phyloP scores from a whole-genome alignment of 2,888 invertebrate genomes.

The Strigamia transsilvanica region DNA sequence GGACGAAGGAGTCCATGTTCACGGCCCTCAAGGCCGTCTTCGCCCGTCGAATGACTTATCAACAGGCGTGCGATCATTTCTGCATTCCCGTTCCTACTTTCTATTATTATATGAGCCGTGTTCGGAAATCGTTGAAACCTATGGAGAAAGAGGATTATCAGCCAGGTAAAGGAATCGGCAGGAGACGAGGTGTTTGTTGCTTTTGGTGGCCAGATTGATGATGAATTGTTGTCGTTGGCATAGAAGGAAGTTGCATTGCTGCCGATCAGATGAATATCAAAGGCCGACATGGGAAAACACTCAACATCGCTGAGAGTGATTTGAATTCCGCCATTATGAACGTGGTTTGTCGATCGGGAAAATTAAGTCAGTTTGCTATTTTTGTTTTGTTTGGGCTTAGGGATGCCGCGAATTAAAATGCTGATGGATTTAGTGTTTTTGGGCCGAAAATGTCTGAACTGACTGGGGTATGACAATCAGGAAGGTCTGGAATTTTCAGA shows the following conservation, averaged over 20 bases:
- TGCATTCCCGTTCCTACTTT: conserved; percentile 54
- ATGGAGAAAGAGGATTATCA: conserved; percentile 52
- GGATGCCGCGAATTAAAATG: conserved; percentile 1
- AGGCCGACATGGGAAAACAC: conserved; percentile 50
- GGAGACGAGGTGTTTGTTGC: not conserved
- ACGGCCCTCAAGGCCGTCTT: conserved; percentile 53
- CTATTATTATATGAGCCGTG: conserved; percentile 53
- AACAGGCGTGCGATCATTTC: conserved; percentile 54
- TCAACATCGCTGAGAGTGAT: conserved; percentile 53
- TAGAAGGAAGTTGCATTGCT: conserved; percentile 36
- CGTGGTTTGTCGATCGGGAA: conserved; percentile 52
- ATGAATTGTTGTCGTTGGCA: conserved; percentile 18
- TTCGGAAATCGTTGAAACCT: conserved; percentile 53
- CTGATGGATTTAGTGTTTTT: too few relatives aligned
- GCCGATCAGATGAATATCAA: conserved; percentile 53
- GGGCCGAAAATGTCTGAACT: too few relatives aligned
- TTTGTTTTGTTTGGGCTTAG: not conserved
- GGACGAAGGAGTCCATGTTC: conserved; percentile 54
- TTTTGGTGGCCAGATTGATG: conserved; percentile 31
- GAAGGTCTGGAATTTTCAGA: too few relatives aligned
- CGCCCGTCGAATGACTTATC: conserved; percentile 54
- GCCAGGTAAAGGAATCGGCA: conserved; percentile 33
- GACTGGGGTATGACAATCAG: too few relatives aligned
- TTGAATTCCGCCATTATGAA: conserved; percentile 52
- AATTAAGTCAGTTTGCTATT: conserved; percentile 36